Base-by-base conservation (phyloP, 2,797 vertebrate species). In the Sebastes hubbsi region DNA sequence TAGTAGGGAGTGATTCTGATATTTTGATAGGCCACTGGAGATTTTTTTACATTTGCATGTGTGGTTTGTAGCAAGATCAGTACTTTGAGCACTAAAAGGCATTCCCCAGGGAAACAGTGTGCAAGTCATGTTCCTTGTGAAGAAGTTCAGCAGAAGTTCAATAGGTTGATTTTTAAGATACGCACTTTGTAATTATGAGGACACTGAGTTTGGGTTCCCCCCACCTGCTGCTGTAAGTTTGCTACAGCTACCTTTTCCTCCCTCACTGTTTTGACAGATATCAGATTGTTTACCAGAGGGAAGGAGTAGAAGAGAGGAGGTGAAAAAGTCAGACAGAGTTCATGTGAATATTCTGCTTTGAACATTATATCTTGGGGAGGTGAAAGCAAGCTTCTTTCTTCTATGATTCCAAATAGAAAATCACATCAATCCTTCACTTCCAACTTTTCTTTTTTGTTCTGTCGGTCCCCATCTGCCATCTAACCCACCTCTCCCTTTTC, bases 241-340 rank as follows among this genome's bases (percentile, higher is more conserved):
- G 62, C 34, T 71, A 58, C 79, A 30, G 25, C 67, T 59, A 20
- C 64, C 13, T 79, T 86, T 83, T 81, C 25, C 18, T 56, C 77
- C 72, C 49, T 77, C 14, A 13, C 56, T 72, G 65, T 85, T 81
- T 77, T 88, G 84, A 90, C 79, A 87, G 64, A 78, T 87, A 77
- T 89, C 38, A 83, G 67, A 75, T 78, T 89, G 75, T 91, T 88
- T 85, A 76, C 58, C 74, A n/a, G 66, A 75, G 67, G 55, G 70
- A 87, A 74, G 38, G 42, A 75, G 82, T 49, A 52, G 66, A 62
- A 72, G 49, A 69, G 72, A 85, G 82, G 38, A 82, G 78, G 81
- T 87, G 84, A 77, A 86, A n/a, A 79, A 89, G 92, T 91, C 88
- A 92, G 42, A 71, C 29, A 87, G 87, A 90, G 90, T 92, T 93